phyloP scores from a whole-genome alignment of 2,797 vertebrate species.

The Bucorvus abyssinicus region DNA sequence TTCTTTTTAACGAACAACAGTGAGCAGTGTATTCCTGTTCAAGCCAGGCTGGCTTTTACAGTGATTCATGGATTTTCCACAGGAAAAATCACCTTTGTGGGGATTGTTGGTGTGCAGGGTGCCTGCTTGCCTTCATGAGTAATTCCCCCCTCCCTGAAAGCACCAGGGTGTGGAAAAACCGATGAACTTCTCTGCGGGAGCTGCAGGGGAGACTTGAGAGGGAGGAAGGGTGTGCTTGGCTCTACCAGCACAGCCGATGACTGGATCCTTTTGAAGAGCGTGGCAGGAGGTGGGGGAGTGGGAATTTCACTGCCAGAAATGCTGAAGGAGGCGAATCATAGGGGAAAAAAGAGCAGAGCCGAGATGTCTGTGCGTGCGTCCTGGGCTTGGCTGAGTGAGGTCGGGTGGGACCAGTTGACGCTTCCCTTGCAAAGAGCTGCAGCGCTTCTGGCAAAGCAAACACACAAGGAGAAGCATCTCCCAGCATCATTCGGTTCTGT shows the following conservation, averaged over 20 bases:
- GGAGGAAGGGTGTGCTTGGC: constrained; percentile 23
- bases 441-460: background rate
- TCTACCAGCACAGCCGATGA: background rate
- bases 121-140: constrained; percentile 43
- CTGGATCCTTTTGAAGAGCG: background rate
- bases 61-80: constrained; percentile 53
- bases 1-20: background rate
- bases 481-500: accelerated
- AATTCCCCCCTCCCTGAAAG: background rate
- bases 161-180: background rate
- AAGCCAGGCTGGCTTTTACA: constrained; percentile 27
- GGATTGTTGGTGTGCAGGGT: background rate
- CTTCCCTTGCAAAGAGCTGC: background rate
- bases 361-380: background rate
- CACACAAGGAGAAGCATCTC: accelerated
- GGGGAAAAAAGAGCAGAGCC: accelerated
- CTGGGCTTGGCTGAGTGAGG: background rate
- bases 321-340: background rate
- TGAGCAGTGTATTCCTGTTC: background rate
- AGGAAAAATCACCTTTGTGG: constrained; percentile 27
- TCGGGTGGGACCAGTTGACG: background rate
- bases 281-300: background rate
- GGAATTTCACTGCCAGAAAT: background rate
- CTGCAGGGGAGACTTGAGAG: background rate
- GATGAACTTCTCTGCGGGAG: background rate